Percentiles rank a stretch among this genome's conserved stretches.
These are phyloP conservation scores for Trachelus tabidus DNA, from an alignment of 2,888 invertebrate genomes.

Conservation along the genomic window DNA sequence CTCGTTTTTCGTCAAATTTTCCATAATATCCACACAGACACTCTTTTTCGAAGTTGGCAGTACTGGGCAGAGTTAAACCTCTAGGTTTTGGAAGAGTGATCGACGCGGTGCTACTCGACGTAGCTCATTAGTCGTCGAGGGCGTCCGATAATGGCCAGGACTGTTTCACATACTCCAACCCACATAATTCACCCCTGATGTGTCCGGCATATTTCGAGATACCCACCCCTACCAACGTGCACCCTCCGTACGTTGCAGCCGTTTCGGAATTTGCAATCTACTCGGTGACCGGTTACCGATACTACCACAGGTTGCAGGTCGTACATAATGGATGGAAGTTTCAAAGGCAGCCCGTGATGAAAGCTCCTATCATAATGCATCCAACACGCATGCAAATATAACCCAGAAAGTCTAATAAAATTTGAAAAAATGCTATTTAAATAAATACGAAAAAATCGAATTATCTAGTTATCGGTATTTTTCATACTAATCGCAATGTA, in stretches of 20 bases:
- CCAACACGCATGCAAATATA: not conserved
- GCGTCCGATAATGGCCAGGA: conserved; percentile 26
- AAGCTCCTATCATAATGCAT: not conserved
- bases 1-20: not conserved
- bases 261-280: conserved; percentile 33
- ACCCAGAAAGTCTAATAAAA: not conserved
- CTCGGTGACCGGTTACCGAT: conserved; percentile 1
- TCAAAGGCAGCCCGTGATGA: not conserved
- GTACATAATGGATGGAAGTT: not conserved
- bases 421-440: not conserved
- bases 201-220: conserved; percentile 26
- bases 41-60: not conserved
- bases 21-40: not conserved
- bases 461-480: too few species aligned
- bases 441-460: not conserved
- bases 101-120: not conserved
- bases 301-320: not conserved
- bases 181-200: conserved; percentile 26
- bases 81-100: not conserved
- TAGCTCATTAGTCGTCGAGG: conserved; percentile 1
- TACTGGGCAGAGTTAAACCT: not conserved
- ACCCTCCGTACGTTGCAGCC: conserved; percentile 5
- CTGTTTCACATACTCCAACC: conserved; percentile 21
- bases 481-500: not conserved
- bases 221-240: conserved; percentile 18